Base-by-base conservation (phyloP, 2,797 vertebrate genomes). In the Dallia pectoralis region DNA sequence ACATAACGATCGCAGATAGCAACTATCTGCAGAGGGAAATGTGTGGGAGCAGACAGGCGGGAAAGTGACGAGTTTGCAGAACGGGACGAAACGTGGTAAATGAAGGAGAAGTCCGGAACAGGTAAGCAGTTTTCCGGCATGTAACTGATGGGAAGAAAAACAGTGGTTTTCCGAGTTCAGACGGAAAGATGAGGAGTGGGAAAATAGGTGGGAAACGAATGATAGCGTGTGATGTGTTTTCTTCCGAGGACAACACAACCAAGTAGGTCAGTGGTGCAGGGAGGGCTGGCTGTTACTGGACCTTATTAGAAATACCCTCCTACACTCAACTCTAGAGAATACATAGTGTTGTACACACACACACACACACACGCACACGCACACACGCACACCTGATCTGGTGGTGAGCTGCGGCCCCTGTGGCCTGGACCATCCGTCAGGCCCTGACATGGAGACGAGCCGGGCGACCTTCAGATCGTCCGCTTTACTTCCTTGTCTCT, bases 21-120 rank as follows among this genome's bases (percentile, higher is more conserved):
- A 71, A 83, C 86, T 93, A 91, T 91, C 90, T 90, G 68, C 78
- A 70, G 72, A 22, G 67, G 12, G 69, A 79, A 79, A 44, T 44
- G 81, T 74, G 75, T 77, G 82, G 61, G 77, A 81, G 78, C 84
- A 87, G 82, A 88, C 80, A 82, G 80, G 81, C 71, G 77, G 44
- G 67, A 78, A 90, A 91, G 83, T 84, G 86, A 81, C 32, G 78
- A 81, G 85, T 88, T 77, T 84, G 89, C 87, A 89, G 84, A 90
- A 89, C 75, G 63, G 44, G 36, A 59, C 22, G 53, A 59, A 59
- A 59, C 59, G 69, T 75, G 71, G 62, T 67, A 74, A 77, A 81
- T 79, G 81, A 84, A 85, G 69, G 76, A 75, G 68, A 75, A 89
- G 85, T 92, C 88, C 77, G 91, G 91, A 83, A 61, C 73, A 74